Evolutionary conservation across 2,888 invertebrate genomes (phyloP).

Genomic region (Branchellion lobata): DNA sequence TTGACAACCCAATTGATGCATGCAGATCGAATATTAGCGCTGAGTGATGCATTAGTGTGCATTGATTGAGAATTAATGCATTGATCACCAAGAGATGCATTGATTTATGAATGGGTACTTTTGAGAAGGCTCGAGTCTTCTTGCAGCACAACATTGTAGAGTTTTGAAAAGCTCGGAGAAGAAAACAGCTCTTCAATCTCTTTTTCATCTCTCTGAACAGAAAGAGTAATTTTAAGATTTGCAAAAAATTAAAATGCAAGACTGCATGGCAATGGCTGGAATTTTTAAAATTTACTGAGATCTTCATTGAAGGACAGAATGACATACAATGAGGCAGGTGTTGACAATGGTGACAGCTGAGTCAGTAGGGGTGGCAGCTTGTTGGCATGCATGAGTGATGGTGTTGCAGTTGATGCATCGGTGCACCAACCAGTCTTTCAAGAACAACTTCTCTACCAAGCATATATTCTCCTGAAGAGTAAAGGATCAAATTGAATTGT

Average conservation of each 20-base stretch:
- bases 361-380: not conserved
- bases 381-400: not conserved
- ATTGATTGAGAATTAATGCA: no score
- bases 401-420: not conserved
- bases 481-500: not conserved
- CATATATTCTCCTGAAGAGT: not conserved
- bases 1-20: no score
- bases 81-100: no score
- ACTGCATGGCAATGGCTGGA: no score
- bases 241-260: no score
- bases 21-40: no score
- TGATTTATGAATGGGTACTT: not conserved
- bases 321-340: not conserved
- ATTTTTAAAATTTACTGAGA: no score
- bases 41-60: no score
- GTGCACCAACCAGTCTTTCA: not conserved
- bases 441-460: not conserved
- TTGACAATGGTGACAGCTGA: no score
- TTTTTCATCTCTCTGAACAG: not conserved
- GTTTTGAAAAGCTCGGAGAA: not conserved
- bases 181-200: not conserved
- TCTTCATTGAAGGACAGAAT: no score
- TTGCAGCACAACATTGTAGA: not conserved
- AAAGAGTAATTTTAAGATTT: not conserved
- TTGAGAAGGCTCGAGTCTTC: not conserved